These are phyloP conservation scores for Ericerus pela DNA, from an alignment of 1,140 invertebrate species.

Conservation along the genomic window DNA sequence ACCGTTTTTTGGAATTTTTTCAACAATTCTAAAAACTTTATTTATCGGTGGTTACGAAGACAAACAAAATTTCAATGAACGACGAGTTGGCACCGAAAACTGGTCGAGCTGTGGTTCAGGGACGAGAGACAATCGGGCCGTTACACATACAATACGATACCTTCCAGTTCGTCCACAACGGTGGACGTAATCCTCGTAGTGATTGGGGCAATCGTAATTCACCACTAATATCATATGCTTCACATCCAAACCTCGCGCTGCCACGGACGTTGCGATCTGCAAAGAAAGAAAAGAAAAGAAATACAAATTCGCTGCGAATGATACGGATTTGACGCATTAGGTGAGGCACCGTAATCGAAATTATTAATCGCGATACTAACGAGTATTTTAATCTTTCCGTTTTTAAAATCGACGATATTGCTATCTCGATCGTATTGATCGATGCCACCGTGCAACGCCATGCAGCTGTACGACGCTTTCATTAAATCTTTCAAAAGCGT, in stretches of 20 bases:
- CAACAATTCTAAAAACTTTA: no score
- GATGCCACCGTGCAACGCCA: conserved; percentile 96
- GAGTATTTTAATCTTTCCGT: conserved; percentile 66
- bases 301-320: neutral
- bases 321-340: no score
- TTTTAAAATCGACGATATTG: conserved; percentile 96
- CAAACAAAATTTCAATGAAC: no score
- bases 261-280: conserved; percentile 84
- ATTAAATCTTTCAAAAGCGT: conserved; percentile 87
- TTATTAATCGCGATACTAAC: conserved; percentile 27
- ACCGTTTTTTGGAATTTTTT: no score
- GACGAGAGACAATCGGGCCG: neutral
- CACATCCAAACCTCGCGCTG: conserved; percentile 91
- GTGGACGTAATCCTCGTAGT: conserved; percentile 99
- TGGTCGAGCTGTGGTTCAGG: no score
- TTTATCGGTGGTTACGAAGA: no score
- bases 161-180: conserved; percentile 77
- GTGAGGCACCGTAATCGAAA: no score
- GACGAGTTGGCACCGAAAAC: no score
- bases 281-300: conserved; percentile 7
- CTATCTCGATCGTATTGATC: conserved; percentile 98
- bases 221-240: conserved; percentile 95
- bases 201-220: conserved; percentile 99
- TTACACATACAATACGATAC: conserved; percentile 20
- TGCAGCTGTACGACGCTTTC: conserved; percentile 88